phyloP scores from a whole-genome alignment of 1,140 invertebrate genomes.

The Limonius californicus region DNA sequence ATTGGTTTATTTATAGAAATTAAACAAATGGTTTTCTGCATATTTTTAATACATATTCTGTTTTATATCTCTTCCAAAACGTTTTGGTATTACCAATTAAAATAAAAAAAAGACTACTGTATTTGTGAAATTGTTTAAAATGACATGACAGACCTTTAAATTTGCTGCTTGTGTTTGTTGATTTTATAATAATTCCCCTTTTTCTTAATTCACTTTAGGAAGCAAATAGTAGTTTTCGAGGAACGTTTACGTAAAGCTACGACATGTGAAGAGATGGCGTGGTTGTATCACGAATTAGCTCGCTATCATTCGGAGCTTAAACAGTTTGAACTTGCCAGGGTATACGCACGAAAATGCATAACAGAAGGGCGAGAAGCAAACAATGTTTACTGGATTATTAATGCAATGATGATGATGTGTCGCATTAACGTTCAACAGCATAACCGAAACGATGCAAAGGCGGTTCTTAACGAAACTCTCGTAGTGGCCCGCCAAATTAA shows the following conservation, averaged over 20 bases:
- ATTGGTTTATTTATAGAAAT: too few relatives aligned
- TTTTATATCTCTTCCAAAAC: too few relatives aligned
- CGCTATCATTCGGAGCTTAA: slow-evolving; percentile 49
- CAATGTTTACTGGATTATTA: slow-evolving; percentile 49
- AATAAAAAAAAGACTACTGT: too few relatives aligned
- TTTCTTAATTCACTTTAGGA: too few relatives aligned
- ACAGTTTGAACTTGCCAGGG: slow-evolving; percentile 52
- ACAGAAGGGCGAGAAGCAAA: slow-evolving; percentile 47
- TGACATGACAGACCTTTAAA: neutral
- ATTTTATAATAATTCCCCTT: neutral
- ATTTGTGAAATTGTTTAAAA: slow-evolving; percentile 13
- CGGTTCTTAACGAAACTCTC: slow-evolving; percentile 47
- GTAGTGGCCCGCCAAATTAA: slow-evolving; percentile 47
- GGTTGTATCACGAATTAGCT: slow-evolving; percentile 53
- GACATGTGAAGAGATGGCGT: slow-evolving; percentile 40
- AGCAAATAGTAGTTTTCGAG: slow-evolving; percentile 35
- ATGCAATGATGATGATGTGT: slow-evolving; percentile 50
- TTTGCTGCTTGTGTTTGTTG: too few relatives aligned
- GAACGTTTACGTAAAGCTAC: slow-evolving; percentile 34
- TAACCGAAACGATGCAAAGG: slow-evolving; percentile 52
- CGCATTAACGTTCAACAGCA: slow-evolving; percentile 52
- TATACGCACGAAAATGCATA: slow-evolving; percentile 53
- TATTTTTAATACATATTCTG: too few relatives aligned
- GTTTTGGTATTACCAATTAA: neutral
- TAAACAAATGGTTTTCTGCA: too few relatives aligned